Evolutionary conservation across 2,888 invertebrate species (phyloP).

Genomic region (Subacronicta megacephala): DNA sequence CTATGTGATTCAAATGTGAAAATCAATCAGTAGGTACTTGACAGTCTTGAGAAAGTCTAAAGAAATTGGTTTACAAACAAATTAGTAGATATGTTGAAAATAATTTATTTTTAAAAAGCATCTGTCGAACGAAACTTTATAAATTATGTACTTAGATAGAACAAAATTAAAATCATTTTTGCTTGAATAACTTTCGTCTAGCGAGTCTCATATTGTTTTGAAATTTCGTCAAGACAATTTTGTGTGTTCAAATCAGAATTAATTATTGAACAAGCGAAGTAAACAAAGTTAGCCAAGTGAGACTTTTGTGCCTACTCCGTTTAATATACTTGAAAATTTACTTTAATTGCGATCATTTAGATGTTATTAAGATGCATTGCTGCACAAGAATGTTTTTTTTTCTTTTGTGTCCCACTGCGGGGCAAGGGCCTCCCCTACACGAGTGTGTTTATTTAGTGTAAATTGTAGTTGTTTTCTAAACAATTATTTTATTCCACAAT

Average conservation of each 20-base stretch:
- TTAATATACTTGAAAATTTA: constrained; percentile 10
- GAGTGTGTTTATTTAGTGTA: no score
- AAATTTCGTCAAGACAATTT: constrained; percentile 19
- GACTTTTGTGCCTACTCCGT: constrained; percentile 12
- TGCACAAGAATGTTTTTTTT: neutral
- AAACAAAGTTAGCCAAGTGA: constrained; percentile 23
- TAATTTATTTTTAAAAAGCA: constrained; percentile 2
- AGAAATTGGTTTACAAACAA: no score
- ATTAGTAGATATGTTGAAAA: no score
- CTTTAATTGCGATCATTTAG: neutral
- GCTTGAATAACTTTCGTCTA: constrained; percentile 17
- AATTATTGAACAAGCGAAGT: constrained; percentile 36
- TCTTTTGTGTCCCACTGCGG: no score
- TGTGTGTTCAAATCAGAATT: constrained; percentile 37
- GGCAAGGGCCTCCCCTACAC: no score
- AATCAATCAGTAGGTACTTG: no score
- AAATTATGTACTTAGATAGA: constrained; percentile 1
- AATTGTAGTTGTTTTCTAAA: no score
- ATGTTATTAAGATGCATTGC: constrained; percentile 1
- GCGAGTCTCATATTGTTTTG: constrained; percentile 21
- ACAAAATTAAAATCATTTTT: constrained; percentile 10
- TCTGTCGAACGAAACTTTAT: constrained; percentile 15
- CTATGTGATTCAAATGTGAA: no score
- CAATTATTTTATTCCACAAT: no score
- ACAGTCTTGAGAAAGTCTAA: no score